These are phyloP conservation scores for Protodeltote pygarga DNA, from an alignment of 2,888 invertebrate genomes.

Conservation along the genomic window DNA sequence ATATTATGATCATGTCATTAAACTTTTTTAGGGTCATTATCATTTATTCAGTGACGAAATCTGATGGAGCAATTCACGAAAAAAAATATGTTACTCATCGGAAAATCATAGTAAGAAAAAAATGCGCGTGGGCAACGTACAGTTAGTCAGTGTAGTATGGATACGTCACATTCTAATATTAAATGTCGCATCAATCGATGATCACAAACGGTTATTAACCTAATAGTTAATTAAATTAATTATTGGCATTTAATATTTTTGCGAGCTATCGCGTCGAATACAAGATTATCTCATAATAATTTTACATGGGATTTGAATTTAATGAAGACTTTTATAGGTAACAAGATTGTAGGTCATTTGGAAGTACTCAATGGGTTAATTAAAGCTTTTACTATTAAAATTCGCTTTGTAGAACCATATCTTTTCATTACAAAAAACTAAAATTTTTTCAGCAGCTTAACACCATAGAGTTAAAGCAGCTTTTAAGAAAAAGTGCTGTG, in stretches of 20 bases:
- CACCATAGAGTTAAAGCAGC: background rate
- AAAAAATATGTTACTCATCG: conserved; percentile 68
- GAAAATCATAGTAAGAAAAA: conserved; percentile 58
- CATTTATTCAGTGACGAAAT: conserved; percentile 35
- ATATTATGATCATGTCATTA: conserved; percentile 51
- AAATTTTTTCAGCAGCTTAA: too few relatives aligned
- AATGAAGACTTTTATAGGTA: too few relatives aligned
- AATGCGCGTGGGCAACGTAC: conserved; percentile 67
- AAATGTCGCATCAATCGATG: conserved; percentile 31
- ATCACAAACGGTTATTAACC: conserved; percentile 64
- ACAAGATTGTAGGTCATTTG: too few relatives aligned
- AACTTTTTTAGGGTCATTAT: conserved; percentile 56
- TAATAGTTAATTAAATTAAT: too few relatives aligned
- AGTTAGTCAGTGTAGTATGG: conserved; percentile 65
- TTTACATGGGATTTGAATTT: too few relatives aligned
- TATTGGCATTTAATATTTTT: too few relatives aligned
- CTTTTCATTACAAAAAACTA: too few relatives aligned
- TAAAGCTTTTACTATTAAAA: too few relatives aligned
- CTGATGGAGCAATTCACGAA: conserved; percentile 59
- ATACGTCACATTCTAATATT: conserved; percentile 55
- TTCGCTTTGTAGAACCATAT: too few relatives aligned
- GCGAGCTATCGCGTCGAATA: too few relatives aligned
- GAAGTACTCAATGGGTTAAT: too few relatives aligned
- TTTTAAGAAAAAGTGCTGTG: background rate
- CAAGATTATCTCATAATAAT: too few relatives aligned